Evolutionary conservation across 2,113 vertebrate species (phyloP).

Genomic region (Ammodytes dubius): DNA sequence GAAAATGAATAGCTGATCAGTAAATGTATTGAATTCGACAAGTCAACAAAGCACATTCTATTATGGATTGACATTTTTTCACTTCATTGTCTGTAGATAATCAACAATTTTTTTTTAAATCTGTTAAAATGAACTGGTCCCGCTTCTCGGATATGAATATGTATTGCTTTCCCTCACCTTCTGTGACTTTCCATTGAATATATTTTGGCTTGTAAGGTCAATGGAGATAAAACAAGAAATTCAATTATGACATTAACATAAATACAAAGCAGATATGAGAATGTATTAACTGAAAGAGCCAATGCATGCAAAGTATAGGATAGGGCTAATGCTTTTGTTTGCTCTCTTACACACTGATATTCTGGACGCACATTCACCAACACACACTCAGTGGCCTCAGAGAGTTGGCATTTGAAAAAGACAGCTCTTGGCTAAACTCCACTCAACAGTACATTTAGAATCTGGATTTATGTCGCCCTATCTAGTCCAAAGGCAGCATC

Average conservation of each 20-base stretch:
- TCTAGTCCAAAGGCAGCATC: not conserved
- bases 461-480: not conserved
- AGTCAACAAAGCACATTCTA: too few relatives aligned
- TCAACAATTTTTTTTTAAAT: not conserved
- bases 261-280: not conserved
- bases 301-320: not conserved
- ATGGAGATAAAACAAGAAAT: not conserved
- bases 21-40: too few relatives aligned
- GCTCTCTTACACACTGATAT: not conserved
- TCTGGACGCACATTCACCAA: not conserved
- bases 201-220: not conserved
- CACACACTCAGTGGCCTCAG: not conserved
- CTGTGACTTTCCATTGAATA: not conserved
- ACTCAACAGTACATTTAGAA: not conserved
- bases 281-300: not conserved
- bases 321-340: too few relatives aligned
- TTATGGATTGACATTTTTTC: not conserved
- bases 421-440: not conserved
- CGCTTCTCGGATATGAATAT: not conserved
- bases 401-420: constrained; percentile 15
- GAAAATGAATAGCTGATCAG: too few relatives aligned
- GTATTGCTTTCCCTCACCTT: not conserved
- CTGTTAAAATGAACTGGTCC: not conserved
- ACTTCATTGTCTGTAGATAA: not conserved
- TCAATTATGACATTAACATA: not conserved